Evolutionary conservation across 2,113 vertebrate genomes (phyloP).

Genomic region (Coryphaenoides rupestris): DNA sequence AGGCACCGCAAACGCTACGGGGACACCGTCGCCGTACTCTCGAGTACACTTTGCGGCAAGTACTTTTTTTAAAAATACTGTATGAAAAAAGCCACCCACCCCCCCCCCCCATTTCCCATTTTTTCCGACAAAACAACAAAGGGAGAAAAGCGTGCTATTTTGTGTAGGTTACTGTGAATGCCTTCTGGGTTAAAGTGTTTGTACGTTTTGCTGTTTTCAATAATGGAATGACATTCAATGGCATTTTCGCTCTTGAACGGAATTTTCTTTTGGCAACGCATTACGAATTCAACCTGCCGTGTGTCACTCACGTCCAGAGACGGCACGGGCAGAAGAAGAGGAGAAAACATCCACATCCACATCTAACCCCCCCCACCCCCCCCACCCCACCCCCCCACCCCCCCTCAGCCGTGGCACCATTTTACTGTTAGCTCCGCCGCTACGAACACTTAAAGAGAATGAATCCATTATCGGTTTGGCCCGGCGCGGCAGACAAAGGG

Average conservation of each 20-base stretch:
- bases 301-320: slow-evolving; percentile 57
- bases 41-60: no score
- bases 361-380: no score
- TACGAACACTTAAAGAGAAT: slow-evolving; percentile 59
- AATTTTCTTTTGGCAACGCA: slow-evolving; percentile 64
- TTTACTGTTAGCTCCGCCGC: slow-evolving; percentile 50
- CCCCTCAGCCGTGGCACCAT: no score
- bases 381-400: no score
- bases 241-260: slow-evolving; percentile 64
- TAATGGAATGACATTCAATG: slow-evolving; percentile 66
- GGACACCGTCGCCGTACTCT: no score
- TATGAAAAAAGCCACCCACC: no score
- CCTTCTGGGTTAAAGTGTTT: slow-evolving; percentile 61
- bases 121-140: no score
- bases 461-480: slow-evolving; percentile 54
- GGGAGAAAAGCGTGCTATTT: slow-evolving; percentile 18
- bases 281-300: slow-evolving; percentile 67
- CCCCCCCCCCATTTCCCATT: no score
- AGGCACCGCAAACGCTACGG: slow-evolving; percentile 67
- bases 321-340: slow-evolving; percentile 53
- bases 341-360: slow-evolving; percentile 57
- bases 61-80: no score
- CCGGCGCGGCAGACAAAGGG: slow-evolving; percentile 59
- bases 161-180: slow-evolving; percentile 59
- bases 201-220: slow-evolving; percentile 53